Conservation (phyloP, 2,113 vertebrate genomes). For the Hipposideros armiger region DNA sequence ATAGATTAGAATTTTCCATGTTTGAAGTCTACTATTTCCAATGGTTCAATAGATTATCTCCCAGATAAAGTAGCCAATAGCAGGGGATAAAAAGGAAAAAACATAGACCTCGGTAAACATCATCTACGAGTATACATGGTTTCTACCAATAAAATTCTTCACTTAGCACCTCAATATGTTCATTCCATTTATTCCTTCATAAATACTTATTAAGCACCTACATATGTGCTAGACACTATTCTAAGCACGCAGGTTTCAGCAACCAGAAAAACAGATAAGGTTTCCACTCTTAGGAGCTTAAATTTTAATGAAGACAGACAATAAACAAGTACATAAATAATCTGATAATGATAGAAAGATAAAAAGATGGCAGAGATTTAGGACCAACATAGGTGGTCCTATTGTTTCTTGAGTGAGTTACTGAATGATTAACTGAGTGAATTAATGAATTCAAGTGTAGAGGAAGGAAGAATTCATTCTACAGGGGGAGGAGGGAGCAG, state of each 20-base stretch:
- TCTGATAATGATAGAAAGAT: constrained; percentile 5
- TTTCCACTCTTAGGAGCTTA: constrained; percentile 37
- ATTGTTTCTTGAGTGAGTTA: neutral
- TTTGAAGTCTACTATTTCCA: neutral
- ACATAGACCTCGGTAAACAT: neutral
- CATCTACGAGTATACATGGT: neutral
- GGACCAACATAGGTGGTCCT: neutral
- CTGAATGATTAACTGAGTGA: neutral
- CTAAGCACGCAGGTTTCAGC: constrained; percentile 23
- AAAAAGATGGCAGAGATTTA: neutral
- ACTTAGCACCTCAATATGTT: constrained; percentile 21
- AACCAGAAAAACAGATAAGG: neutral
- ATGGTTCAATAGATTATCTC: neutral
- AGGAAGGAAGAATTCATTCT: constrained; percentile 10
- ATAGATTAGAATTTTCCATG: neutral
- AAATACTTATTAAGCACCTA: constrained; percentile 14
- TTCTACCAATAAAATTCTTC: constrained; percentile 36
- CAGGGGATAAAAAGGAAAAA: neutral
- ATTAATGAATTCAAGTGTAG: neutral
- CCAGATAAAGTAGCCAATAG: neutral
- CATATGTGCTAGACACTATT: neutral
- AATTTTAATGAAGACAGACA: constrained; percentile 28
- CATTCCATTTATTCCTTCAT: constrained; percentile 41
- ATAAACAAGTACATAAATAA: constrained; percentile 7
- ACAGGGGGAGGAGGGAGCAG: neutral